Percentiles rank a stretch among this genome's conserved stretches.
phyloP scores from a whole-genome alignment of 2,888 invertebrate genomes.

The Patella ulyssiponensis region DNA sequence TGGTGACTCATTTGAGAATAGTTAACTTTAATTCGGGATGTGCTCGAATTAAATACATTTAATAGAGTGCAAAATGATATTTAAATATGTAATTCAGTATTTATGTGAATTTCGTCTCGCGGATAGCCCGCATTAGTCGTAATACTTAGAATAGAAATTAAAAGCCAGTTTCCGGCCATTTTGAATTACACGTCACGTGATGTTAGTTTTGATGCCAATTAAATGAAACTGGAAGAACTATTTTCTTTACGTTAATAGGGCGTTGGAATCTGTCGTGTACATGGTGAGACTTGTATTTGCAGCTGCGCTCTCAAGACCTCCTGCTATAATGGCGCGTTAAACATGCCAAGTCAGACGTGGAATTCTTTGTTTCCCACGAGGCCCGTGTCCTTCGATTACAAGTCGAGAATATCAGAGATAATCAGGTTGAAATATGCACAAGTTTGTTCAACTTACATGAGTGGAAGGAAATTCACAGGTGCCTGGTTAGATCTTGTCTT shows the following conservation, averaged over 20 bases:
- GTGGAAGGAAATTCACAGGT: conserved; percentile 7
- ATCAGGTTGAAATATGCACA: conserved; percentile 5
- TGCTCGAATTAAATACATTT: too few relatives aligned
- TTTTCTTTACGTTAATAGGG: neutral
- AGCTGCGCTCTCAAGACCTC: neutral
- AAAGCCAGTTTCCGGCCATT: too few relatives aligned
- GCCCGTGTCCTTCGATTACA: neutral
- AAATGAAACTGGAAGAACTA: neutral
- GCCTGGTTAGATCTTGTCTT: neutral
- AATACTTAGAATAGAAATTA: too few relatives aligned
- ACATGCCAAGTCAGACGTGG: neutral
- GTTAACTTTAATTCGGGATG: too few relatives aligned
- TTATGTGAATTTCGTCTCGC: too few relatives aligned
- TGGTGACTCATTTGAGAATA: neutral
- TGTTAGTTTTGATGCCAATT: neutral
- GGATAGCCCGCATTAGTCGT: too few relatives aligned
- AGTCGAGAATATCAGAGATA: neutral
- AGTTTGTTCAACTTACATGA: conserved; percentile 6
- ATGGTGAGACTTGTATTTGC: neutral
- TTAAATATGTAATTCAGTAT: too few relatives aligned
- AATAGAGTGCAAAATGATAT: too few relatives aligned
- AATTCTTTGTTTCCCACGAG: conserved; percentile 10
- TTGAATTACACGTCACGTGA: too few relatives aligned
- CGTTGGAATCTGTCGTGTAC: conserved; percentile 4
- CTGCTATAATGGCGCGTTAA: conserved; percentile 4